These are phyloP conservation scores for Sciurus vulgaris DNA, from an alignment of 2,797 vertebrate species.

Conservation along the genomic window DNA sequence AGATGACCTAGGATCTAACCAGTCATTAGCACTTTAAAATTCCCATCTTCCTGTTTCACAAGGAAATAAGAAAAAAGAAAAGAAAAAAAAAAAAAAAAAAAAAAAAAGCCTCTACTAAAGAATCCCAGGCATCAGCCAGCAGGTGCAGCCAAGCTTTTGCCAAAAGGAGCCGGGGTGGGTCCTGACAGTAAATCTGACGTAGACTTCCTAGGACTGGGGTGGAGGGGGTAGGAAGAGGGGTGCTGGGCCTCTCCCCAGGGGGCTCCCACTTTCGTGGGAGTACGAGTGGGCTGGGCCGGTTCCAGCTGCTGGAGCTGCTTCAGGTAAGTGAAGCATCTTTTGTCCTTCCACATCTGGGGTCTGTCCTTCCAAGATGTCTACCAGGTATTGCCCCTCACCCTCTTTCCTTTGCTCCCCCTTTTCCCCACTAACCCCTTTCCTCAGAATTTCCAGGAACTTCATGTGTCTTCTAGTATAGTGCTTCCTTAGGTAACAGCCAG, in stretches of 20 bases:
- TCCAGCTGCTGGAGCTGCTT: constrained; percentile 1
- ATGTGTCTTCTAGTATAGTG: not conserved
- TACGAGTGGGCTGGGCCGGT: not conserved
- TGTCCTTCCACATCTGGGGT: not conserved
- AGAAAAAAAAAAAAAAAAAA: too few species aligned
- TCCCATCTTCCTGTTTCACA: not conserved
- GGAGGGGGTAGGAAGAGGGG: not conserved
- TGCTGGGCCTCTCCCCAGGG: not conserved
- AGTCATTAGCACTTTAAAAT: constrained; percentile 35
- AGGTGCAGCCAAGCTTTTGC: constrained; percentile 72
- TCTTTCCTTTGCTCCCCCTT: not conserved
- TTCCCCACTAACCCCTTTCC: not conserved
- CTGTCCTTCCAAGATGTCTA: not conserved
- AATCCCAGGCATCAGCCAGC: constrained; percentile 65
- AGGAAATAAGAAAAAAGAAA: not conserved
- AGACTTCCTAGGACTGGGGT: not conserved
- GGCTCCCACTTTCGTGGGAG: not conserved
- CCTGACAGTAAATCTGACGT: constrained; percentile 4
- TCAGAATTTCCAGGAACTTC: not conserved
- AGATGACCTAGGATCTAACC: not conserved
- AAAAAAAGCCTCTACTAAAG: not conserved
- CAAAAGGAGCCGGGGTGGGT: not conserved
- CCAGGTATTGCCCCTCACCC: not conserved
- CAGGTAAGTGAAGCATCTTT: not conserved
- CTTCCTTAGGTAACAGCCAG: not conserved